Base-by-base conservation (phyloP, 2,113 vertebrate genomes). In the Myiopsitta monachus region DNA sequence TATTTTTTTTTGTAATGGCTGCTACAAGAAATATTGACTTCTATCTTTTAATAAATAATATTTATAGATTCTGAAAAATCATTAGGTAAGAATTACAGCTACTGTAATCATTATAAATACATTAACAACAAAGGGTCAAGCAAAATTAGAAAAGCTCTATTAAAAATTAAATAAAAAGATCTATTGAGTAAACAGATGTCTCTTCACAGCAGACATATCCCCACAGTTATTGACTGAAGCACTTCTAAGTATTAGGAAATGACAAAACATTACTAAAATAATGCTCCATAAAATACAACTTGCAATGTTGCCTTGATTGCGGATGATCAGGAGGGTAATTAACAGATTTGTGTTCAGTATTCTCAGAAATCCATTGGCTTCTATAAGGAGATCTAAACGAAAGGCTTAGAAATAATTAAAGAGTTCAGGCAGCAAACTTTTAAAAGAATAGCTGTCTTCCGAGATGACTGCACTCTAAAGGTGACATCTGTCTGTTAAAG, bases 31-130 rank as follows among this genome's bases (percentile, higher is more conserved):
- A 47, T 85, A 92, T 95, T 94, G 96, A 92, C 54, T 63, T 91
- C 95, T 82, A 84, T 94, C 77, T 90, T 94, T 94, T 94, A 93
- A 95, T 95, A 96, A 97, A 96, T 94, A 95, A 94, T 94, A 95
- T 77, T 94, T 94, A 82, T 91, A 80, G 97, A 94, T 93, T 83
- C 75, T 92, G 96, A 94, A 97, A 90, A 95, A 82, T 90, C 83
- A 74, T 95, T 96, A 96, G 47, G 51, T 90, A 73, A 96, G 83
- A 97, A 95, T 92, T 97, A 95, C 78, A 95, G 82, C 67, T 95
- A 94, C 94, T 92, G 59, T 88, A 93, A 96, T 97, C 4, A 89
- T 92, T 96, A 70, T 87, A 97, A 96, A 97, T 95, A 95, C 96
- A 97, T 94, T 95, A 97, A 94, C 87, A 87, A 96, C 44, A 89